Conservation (phyloP, 2,113 vertebrate genomes). For the Hyperoodon ampullatus region DNA sequence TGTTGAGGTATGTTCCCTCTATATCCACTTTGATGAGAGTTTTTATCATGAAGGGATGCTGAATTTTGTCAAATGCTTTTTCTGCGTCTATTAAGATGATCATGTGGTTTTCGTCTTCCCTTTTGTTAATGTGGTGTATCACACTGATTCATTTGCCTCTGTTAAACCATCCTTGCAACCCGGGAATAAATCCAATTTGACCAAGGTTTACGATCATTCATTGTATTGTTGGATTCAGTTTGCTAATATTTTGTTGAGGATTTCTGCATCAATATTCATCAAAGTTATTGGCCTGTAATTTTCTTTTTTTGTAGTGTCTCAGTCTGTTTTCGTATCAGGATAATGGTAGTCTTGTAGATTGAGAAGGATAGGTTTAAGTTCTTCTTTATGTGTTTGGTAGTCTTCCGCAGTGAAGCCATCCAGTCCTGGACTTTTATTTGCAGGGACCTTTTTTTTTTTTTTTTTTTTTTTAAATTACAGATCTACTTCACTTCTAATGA, state of each 20-base stretch:
- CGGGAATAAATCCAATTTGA: neutral
- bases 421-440: too few relatives aligned
- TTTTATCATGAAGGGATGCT: neutral
- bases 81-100: neutral
- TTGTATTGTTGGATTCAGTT: neutral
- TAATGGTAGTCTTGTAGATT: neutral
- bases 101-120: neutral
- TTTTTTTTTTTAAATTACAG: too few relatives aligned
- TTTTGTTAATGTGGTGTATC: neutral
- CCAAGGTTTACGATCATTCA: neutral
- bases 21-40: neutral
- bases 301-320: neutral
- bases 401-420: too few relatives aligned
- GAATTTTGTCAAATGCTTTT: neutral
- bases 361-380: neutral
- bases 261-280: neutral
- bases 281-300: neutral
- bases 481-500: too few relatives aligned
- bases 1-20: neutral
- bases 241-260: neutral
- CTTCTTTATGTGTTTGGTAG: too few relatives aligned
- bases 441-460: too few relatives aligned
- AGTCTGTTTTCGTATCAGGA: neutral
- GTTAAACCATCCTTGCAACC: neutral
- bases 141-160: neutral